Evolutionary conservation across 2,888 invertebrate species (phyloP), one percentile per base, ranked within the genome.

Genomic region (Podotricha telesiphe): DNA sequence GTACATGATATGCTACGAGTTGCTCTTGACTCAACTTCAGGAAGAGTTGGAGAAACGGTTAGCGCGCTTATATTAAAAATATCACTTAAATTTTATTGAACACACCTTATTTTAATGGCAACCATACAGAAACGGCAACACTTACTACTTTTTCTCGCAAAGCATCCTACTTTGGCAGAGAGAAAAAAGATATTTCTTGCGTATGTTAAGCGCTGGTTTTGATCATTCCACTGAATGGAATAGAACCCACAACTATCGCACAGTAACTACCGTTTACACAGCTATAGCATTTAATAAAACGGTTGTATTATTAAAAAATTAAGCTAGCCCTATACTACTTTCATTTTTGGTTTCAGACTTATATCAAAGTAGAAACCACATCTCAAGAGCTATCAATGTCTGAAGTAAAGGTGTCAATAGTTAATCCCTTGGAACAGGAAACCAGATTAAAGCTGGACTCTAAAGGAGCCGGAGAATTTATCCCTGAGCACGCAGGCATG

Each of bases 401-500:
- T 20, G 95, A 96, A 62, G 95, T 97, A 34, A 95, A 95, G 68
- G 96, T 96, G 3, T 96, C 96, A 71, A 95, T 98, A 66, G 94
- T 96, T 65, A 96, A 97, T 74, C 97, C 97, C 13, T 94, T 96
- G 73, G 96, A 96, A 68, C 94, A 95, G 71, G 94, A 94, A 76
- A 94, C 94, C 22, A 86, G 87, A 73, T 88, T 95, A 63, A 95
- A 95, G 68, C 86, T 97, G 71, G 95, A 96, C 76, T 88, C 94
- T 8, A 94, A 95, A 45, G 98, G 97, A 1, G 95, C 96, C 74
- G 98, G 98, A 10, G 95, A 95, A 70, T 99, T 97, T 80, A 94
- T 96, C 10, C 98, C 99, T 0, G 96, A 96, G 74, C 97, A 98
- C 86, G 96, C 98, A 77, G 99, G 99, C 74, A 97, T 98, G 96